These are phyloP conservation scores for Strigops habroptila DNA, from an alignment of 2,113 vertebrate genomes.

Conservation along the genomic window DNA sequence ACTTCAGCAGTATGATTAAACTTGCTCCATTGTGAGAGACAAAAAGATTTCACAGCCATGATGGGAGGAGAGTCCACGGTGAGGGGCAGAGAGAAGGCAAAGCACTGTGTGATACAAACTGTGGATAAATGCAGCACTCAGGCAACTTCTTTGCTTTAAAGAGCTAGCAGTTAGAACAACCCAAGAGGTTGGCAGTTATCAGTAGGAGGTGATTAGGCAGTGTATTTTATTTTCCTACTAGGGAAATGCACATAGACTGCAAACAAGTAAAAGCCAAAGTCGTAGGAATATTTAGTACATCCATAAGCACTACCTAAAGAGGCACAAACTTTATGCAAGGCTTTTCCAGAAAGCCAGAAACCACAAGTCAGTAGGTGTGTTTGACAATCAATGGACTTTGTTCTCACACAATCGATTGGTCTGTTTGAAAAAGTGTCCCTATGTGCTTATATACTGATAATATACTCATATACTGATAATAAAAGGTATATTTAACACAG, in stretches of 20 bases:
- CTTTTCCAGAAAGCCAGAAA: neutral
- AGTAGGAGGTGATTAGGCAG: neutral
- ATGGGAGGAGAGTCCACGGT: neutral
- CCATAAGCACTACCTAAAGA: neutral
- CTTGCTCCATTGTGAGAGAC: neutral
- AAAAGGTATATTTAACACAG: neutral
- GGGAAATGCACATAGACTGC: neutral
- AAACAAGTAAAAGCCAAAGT: neutral
- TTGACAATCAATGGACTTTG: constrained; percentile 30
- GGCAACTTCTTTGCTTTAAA: neutral
- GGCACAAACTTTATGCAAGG: neutral
- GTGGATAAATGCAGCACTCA: neutral
- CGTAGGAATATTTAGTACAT: neutral
- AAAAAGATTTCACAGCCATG: neutral
- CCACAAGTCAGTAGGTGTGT: neutral
- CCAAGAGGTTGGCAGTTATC: neutral
- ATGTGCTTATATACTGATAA: constrained; percentile 6
- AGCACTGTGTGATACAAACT: neutral
- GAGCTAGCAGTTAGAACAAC: neutral
- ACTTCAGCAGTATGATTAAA: neutral
- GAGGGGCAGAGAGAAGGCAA: neutral
- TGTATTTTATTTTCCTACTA: neutral
- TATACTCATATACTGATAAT: neutral
- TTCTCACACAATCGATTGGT: neutral
- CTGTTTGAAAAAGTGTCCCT: constrained; percentile 14